These are phyloP conservation scores for Prunella himalayana DNA, from an alignment of 2,113 vertebrate species.

Conservation along the genomic window DNA sequence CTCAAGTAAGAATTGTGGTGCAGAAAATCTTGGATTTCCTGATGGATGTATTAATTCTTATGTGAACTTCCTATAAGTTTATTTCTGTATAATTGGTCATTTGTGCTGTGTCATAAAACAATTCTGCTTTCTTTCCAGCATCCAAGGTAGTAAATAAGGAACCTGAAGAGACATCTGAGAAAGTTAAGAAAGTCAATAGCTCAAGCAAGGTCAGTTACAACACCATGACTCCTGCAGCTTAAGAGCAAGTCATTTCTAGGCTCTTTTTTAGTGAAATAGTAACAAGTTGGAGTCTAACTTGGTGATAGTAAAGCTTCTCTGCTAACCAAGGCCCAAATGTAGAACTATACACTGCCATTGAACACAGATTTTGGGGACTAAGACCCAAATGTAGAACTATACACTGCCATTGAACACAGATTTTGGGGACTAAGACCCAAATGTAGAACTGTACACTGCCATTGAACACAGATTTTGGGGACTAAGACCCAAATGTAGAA, in stretches of 20 bases:
- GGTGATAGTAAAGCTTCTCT: not conserved
- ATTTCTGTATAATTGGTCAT: not conserved
- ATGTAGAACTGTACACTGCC: too few species aligned
- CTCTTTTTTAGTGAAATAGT: not conserved
- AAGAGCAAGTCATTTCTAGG: not conserved
- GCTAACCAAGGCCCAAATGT: not conserved
- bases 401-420: not conserved
- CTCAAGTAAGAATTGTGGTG: not conserved
- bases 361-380: too few species aligned
- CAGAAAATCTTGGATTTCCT: not conserved
- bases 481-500: not conserved
- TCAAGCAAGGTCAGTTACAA: slow-evolving; percentile 76
- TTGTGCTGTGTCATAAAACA: not conserved
- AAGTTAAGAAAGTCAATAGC: slow-evolving; percentile 70
- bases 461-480: not conserved
- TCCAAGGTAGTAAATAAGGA: slow-evolving; percentile 9
- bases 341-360: not conserved
- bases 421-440: too few species aligned
- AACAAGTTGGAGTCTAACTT: not conserved
- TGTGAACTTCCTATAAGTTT: not conserved
- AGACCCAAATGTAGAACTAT: too few species aligned
- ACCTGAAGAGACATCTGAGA: slow-evolving; percentile 58
- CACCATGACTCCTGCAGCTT: not conserved
- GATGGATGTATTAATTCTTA: not conserved
- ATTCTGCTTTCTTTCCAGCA: slow-evolving; percentile 38